Base-by-base conservation (phyloP, 1,140 invertebrate genomes). In the Drosophila parvula region DNA sequence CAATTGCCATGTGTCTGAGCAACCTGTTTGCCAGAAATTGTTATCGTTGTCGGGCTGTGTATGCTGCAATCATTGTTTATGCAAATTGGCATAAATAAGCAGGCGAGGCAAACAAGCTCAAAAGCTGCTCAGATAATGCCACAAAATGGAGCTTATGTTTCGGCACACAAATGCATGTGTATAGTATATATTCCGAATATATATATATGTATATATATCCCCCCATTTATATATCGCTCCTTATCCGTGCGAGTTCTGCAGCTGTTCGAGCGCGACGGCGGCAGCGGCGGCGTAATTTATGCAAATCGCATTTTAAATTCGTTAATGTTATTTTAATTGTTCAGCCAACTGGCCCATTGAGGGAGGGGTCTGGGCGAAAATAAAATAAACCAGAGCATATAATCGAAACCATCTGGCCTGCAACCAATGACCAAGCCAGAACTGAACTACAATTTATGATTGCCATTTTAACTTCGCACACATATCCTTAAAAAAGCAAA, bases 301-400 rank as follows among this genome's bases (percentile, higher is more conserved):
- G 67, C 73, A 84, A 82, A 78, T 85, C 63, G 63, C 64, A 81
- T 78, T 78, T 78, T 78, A 64, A 73, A 74, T 71, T 69, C 65
- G 74, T 79, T 74, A 84, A 84, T 85, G 53, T 74, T 81, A 43
- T 85, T 85, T 84, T 84, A 85, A 84, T 84, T 84, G 74, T 70
- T 85, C 45, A 34, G 65, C 65, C 65, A 75, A 60, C 18, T 0
- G 10, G 43, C 43, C 18, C 51, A 59, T 8, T 34, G 32, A 50
- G 44, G 36, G 61, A 34, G 10, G 41, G 34, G 36, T 32, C 11
- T 18, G 5, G 48, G n/a, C 10, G 4, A 45, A 70, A 65, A 32
- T 18, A 41, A 36, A 43, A 30, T 38, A 63, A 43, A 16, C 6
- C 12, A 57, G 16, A 10, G 28, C 28, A 69, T 28, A 41, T 14